phyloP scores from a whole-genome alignment of 1,140 invertebrate species.

The Drosophila burlai region DNA sequence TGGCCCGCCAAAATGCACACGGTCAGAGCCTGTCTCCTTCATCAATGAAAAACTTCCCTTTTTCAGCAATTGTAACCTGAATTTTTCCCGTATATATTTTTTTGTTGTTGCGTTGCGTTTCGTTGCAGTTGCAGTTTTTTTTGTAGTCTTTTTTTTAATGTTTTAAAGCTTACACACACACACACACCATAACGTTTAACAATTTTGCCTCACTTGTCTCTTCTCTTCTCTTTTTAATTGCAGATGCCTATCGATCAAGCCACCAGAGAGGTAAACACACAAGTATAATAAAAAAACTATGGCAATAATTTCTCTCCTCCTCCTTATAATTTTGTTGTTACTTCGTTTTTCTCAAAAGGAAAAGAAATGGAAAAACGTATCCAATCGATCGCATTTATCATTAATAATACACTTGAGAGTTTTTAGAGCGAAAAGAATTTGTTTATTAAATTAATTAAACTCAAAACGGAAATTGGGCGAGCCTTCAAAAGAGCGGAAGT shows the following conservation, averaged over 20 bases:
- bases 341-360: constrained; percentile 16
- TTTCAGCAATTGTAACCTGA: constrained; percentile 28
- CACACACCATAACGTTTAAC: constrained; percentile 64
- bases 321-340: constrained; percentile 19
- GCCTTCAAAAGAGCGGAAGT: constrained; percentile 28
- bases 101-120: constrained; percentile 18
- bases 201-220: constrained; percentile 85
- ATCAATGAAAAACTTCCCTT: constrained; percentile 45
- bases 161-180: constrained; percentile 53
- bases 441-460: constrained; percentile 76
- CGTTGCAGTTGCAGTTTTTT: constrained; percentile 12
- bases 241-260: constrained; percentile 90
- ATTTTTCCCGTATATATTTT: constrained; percentile 5
- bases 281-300: constrained; percentile 82
- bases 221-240: constrained; percentile 87
- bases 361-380: constrained; percentile 24
- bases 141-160: constrained; percentile 20
- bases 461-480: constrained; percentile 65
- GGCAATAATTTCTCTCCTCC: constrained; percentile 66
- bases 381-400: constrained; percentile 40
- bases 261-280: constrained; percentile 88
- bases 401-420: constrained; percentile 75
- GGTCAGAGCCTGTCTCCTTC: not conserved
- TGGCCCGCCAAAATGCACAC: constrained; percentile 54
- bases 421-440: constrained; percentile 84